Percentiles rank a stretch among this genome's conserved stretches.
phyloP scores from a whole-genome alignment of 2,113 vertebrate species.

The Siniperca chuatsi region DNA sequence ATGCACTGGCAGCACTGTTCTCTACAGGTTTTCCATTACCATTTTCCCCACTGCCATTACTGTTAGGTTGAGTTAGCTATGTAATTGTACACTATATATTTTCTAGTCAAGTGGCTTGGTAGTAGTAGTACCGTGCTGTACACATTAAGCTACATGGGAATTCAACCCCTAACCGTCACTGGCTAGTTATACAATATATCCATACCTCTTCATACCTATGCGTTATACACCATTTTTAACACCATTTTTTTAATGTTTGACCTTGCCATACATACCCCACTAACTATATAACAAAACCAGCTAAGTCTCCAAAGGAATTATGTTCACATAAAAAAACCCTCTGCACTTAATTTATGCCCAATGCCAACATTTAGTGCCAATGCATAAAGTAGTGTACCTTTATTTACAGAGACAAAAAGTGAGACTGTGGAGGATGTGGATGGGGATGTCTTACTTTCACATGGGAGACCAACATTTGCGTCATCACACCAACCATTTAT shows the following conservation, averaged over 20 bases:
- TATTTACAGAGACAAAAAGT: no score
- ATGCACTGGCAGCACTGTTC: not conserved
- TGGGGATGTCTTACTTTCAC: no score
- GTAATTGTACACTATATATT: not conserved
- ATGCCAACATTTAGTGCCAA: not conserved
- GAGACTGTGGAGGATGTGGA: no score
- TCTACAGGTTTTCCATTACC: not conserved
- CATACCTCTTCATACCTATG: not conserved
- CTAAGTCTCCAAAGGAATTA: not conserved
- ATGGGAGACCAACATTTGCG: no score
- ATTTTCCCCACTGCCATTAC: not conserved
- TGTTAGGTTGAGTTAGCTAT: not conserved
- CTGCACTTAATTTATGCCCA: not conserved
- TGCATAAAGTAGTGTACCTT: no score
- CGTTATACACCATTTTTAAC: not conserved
- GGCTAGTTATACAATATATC: not conserved
- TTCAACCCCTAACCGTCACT: not conserved
- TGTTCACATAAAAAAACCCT: not conserved
- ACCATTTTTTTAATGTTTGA: not conserved
- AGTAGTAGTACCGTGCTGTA: conserved; percentile 1
- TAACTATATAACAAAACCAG: not conserved
- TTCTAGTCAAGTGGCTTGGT: conserved; percentile 9
- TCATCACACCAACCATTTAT: not conserved
- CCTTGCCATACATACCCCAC: not conserved
- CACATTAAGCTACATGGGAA: not conserved